Conservation (phyloP, 2,888 invertebrate genomes). For the Nyleta sp. region DNA sequence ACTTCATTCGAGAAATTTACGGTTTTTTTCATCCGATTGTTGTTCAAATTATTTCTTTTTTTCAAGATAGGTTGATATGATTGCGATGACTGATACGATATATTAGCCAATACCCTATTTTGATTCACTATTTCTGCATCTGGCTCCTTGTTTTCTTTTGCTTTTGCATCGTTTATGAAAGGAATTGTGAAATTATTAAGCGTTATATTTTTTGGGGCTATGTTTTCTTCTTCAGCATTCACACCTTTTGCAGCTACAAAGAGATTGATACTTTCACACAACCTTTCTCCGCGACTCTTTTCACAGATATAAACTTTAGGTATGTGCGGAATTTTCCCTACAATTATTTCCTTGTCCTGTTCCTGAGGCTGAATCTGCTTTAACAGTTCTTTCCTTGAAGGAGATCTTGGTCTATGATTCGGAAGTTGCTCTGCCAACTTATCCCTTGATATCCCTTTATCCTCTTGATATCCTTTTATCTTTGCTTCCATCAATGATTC, state of each 20-base stretch:
- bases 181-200: slow-evolving; percentile 37
- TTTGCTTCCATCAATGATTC: not conserved
- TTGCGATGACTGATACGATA: not conserved
- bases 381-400: too few relatives aligned
- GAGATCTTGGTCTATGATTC: too few relatives aligned
- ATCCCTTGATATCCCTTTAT: too few relatives aligned
- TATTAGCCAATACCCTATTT: slow-evolving; percentile 8
- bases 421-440: too few relatives aligned
- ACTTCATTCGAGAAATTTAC: slow-evolving; percentile 35
- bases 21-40: not conserved
- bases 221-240: not conserved
- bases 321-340: not conserved
- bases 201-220: not conserved
- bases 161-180: not conserved
- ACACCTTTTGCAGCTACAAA: slow-evolving; percentile 1
- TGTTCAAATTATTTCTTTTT: not conserved
- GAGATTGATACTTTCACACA: slow-evolving; percentile 37
- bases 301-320: slow-evolving; percentile 30
- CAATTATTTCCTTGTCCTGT: too few relatives aligned
- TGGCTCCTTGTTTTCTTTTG: not conserved
- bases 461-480: not conserved
- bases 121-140: not conserved
- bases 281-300: slow-evolving; percentile 40
- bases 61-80: slow-evolving; percentile 30
- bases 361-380: too few relatives aligned